These are phyloP conservation scores for Pycnomerus fuliginosus DNA, from an alignment of 2,888 invertebrate species.

Conservation along the genomic window DNA sequence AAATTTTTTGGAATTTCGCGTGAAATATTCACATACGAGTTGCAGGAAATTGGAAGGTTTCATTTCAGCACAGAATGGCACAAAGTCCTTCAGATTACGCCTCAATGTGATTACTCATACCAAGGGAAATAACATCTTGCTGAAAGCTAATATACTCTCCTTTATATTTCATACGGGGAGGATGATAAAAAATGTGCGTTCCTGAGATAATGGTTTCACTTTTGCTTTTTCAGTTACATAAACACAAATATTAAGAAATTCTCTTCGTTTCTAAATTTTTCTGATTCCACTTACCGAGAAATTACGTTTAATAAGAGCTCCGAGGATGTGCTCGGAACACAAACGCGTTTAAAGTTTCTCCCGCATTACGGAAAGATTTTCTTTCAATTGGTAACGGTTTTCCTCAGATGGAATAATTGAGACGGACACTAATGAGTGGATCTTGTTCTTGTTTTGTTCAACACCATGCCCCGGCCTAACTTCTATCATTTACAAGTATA, in stretches of 20 bases:
- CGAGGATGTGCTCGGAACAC: slow-evolving; percentile 9
- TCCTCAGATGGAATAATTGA: too few relatives aligned
- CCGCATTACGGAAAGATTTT: too few relatives aligned
- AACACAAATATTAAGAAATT: not conserved
- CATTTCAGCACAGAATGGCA: slow-evolving; percentile 4
- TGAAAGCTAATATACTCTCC: slow-evolving; percentile 18
- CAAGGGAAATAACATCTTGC: slow-evolving; percentile 20
- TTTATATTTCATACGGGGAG: slow-evolving; percentile 14
- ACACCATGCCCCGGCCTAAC: too few relatives aligned
- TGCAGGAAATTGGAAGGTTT: slow-evolving; percentile 2
- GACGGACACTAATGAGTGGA: too few relatives aligned
- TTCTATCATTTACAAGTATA: too few relatives aligned
- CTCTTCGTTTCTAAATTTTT: slow-evolving; percentile 4
- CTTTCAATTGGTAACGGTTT: too few relatives aligned
- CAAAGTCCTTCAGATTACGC: slow-evolving; percentile 16
- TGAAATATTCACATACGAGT: slow-evolving; percentile 9
- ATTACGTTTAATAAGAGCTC: slow-evolving; percentile 12
- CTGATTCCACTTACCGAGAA: slow-evolving; percentile 10
- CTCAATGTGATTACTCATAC: slow-evolving; percentile 19
- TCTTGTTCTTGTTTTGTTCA: too few relatives aligned
- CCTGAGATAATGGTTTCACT: slow-evolving; percentile 7
- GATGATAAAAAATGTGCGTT: slow-evolving; percentile 17
- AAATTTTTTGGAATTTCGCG: slow-evolving; percentile 7
- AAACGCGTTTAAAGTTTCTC: slow-evolving; percentile 10
- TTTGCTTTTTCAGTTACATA: slow-evolving; percentile 1